Percentiles rank a stretch among this genome's conserved stretches.
These are phyloP conservation scores for Hirtodrosophila histrioides DNA, from an alignment of 2,888 invertebrate species.

Conservation along the genomic window DNA sequence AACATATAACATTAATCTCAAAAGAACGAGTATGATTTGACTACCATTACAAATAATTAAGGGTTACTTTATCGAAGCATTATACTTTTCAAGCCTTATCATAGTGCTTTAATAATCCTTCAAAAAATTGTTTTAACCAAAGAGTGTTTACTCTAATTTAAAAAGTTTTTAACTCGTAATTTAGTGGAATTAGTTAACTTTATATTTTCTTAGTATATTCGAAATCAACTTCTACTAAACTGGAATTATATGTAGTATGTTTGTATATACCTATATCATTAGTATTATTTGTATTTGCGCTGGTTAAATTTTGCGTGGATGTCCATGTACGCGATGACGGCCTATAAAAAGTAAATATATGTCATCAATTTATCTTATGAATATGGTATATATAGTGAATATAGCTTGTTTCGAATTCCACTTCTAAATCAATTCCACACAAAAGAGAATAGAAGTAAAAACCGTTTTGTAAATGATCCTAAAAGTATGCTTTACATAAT, in stretches of 20 bases:
- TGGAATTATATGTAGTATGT: background rate
- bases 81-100: background rate
- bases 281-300: conserved; percentile 68
- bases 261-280: conserved; percentile 82
- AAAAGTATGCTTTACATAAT: too few relatives aligned
- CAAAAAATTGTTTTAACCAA: background rate
- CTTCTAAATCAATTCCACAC: too few relatives aligned
- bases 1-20: too few relatives aligned
- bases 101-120: background rate
- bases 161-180: background rate
- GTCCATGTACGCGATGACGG: conserved; percentile 88
- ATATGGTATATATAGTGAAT: too few relatives aligned
- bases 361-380: background rate
- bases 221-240: background rate
- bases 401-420: too few relatives aligned
- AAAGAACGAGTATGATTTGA: too few relatives aligned
- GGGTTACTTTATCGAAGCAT: background rate
- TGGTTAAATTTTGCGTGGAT: conserved; percentile 89
- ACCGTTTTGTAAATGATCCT: too few relatives aligned
- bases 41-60: conserved; percentile 1
- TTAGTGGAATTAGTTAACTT: background rate
- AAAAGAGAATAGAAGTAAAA: too few relatives aligned
- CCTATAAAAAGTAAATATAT: conserved; percentile 46
- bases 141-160: background rate
- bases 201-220: background rate